These are phyloP conservation scores for Ischnus inquisitorius DNA, from an alignment of 2,888 invertebrate genomes.

Conservation along the genomic window DNA sequence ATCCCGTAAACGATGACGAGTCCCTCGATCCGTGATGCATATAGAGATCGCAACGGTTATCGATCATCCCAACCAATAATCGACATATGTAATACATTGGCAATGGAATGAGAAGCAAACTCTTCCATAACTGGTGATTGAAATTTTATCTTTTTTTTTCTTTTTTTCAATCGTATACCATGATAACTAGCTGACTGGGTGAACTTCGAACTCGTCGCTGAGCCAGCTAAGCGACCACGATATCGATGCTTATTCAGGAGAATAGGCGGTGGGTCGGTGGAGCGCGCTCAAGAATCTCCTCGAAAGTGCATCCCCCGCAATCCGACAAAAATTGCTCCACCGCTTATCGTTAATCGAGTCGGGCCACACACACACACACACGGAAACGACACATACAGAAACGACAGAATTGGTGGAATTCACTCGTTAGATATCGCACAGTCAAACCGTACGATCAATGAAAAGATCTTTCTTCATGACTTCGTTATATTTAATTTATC, in stretches of 20 bases:
- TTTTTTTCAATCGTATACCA: constrained; percentile 10
- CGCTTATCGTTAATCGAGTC: constrained; percentile 61
- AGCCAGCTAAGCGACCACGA: constrained; percentile 63
- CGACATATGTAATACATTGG: neutral
- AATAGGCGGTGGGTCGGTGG: constrained; percentile 49
- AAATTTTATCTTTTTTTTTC: neutral
- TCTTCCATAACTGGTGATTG: neutral
- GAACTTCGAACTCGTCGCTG: constrained; percentile 31
- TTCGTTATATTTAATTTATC: too few species aligned
- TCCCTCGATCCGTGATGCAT: too few species aligned
- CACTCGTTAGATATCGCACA: neutral
- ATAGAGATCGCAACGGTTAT: too few species aligned
- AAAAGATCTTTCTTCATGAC: neutral
- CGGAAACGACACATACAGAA: neutral
- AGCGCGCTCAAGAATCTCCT: constrained; percentile 52
- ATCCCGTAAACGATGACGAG: neutral
- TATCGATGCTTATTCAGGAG: constrained; percentile 65
- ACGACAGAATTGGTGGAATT: neutral
- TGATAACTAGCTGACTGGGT: constrained; percentile 12
- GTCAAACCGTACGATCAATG: neutral
- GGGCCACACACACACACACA: neutral
- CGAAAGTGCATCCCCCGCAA: constrained; percentile 53
- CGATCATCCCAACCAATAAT: too few species aligned
- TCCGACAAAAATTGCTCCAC: constrained; percentile 38
- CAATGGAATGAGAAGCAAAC: constrained; percentile 17